Evolutionary conservation across 1,140 invertebrate genomes (phyloP), one percentile per base, ranked within the genome.

Genomic region (Dolichoris vasculosae): DNA sequence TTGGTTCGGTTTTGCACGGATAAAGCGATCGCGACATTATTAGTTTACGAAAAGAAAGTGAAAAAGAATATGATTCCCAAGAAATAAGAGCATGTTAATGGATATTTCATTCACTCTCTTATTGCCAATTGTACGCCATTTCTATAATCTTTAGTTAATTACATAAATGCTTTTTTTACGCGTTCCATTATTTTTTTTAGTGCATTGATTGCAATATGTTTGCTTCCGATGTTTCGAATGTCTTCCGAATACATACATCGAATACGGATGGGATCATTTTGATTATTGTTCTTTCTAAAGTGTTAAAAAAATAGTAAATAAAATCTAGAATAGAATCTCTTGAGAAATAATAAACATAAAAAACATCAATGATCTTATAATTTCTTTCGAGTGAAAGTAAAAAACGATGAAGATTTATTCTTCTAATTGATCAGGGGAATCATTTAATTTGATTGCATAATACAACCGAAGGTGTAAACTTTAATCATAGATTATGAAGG

Each of bases 111-210:
- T 71, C 69, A 6, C 35, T 3, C 15, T 30, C 63, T 30, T 30
- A 7, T 63, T 38, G 26, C 32, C 15, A 7, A n/a, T 48, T 59
- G 64, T 20, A 6, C 83, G 88, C 84, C 90, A 89, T 88, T 89
- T 88, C 90, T 90, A 88, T 84, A 83, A 38, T 59, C 86, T 88
- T 90, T 90, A 90, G 89, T 90, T 90, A 89, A 90, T 90, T 90
- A 88, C 87, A 8, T 83, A 84, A n/a, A n/a, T 69, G 87, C 87
- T 85, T 83, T 82, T 88, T 76, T 90, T 85, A 87, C 46, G n/a
- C 23, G 64, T n/a, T 26, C 43, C 85, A 78, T 87, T 75, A 46
- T 11, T 81, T 78, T n/a, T 48, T 75, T 43, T 73, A n/a, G 38
- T 23, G 6, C 69, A 26, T 73, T 43, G 23, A 26, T 32, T 20